Evolutionary conservation across 2,797 vertebrate genomes (phyloP).

Genomic region (Naso thynnoides): DNA sequence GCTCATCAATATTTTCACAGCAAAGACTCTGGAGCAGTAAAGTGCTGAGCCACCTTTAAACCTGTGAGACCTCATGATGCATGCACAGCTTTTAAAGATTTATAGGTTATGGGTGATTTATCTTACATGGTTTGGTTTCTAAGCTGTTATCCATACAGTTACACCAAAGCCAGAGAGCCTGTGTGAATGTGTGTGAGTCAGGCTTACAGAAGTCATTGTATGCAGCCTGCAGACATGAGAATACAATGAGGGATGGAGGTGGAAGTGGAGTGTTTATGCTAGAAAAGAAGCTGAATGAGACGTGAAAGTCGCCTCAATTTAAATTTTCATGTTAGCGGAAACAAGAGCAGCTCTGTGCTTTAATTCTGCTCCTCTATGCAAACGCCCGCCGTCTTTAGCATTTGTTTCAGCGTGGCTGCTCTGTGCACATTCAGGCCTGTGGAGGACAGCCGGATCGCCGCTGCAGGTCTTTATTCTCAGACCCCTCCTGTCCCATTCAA

Average conservation of each 20-base stretch:
- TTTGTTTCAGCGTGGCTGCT: conserved; percentile 36
- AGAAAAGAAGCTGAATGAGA: conserved; percentile 42
- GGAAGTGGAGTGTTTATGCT: conserved; percentile 51
- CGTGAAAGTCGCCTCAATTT: conserved; percentile 57
- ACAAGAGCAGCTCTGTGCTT: conserved; percentile 10
- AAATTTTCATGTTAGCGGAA: conserved; percentile 41
- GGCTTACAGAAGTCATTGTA: conserved; percentile 64
- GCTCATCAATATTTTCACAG: conserved; percentile 80
- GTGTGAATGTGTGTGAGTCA: conserved; percentile 20
- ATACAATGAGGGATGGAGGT: conserved; percentile 52
- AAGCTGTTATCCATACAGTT: conserved; percentile 33
- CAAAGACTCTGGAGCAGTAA: no score
- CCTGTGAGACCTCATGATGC: not conserved
- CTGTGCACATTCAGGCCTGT: conserved; percentile 32
- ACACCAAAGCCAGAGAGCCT: conserved; percentile 5
- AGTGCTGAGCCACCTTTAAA: conserved; percentile 8
- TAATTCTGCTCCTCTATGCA: conserved; percentile 46
- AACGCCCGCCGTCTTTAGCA: conserved; percentile 45
- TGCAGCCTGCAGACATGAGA: conserved; percentile 57
- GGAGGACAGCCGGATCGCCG: conserved; percentile 44
- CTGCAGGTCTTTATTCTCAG: conserved; percentile 56
- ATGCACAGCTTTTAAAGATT: no score
- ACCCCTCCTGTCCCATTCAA: conserved; percentile 68
- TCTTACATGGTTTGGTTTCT: not conserved
- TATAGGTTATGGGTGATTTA: not conserved